These are phyloP conservation scores for Plodia interpunctella DNA, from an alignment of 1,140 invertebrate species.

Conservation along the genomic window DNA sequence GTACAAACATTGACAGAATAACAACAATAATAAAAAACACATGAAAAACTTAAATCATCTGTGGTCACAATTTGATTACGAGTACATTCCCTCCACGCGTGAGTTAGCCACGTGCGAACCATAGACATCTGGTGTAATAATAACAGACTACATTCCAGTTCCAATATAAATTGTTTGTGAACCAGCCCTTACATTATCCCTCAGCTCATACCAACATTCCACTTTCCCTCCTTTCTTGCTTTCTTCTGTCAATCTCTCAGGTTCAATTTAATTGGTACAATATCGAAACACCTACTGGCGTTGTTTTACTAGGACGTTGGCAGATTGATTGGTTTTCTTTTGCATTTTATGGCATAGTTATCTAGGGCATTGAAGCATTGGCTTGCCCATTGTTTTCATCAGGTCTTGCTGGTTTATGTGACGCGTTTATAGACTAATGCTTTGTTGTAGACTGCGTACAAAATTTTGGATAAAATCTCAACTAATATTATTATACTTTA, in stretches of 20 bases:
- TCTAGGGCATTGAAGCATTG: neutral
- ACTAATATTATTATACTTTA: too few species aligned
- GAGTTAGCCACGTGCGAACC: neutral
- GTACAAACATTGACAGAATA: too few species aligned
- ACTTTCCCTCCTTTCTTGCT: conserved; percentile 34
- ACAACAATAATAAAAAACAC: too few species aligned
- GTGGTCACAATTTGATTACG: neutral
- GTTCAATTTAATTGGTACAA: conserved; percentile 38
- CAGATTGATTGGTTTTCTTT: conserved; percentile 4
- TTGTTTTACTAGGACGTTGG: neutral
- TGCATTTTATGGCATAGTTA: neutral
- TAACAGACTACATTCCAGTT: neutral
- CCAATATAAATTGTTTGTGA: neutral
- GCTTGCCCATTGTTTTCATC: conserved; percentile 2
- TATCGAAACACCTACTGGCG: conserved; percentile 22
- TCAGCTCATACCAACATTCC: conserved; percentile 31
- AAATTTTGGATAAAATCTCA: neutral
- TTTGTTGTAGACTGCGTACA: neutral
- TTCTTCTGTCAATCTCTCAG: conserved; percentile 42
- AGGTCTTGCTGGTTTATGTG: neutral
- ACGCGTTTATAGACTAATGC: neutral
- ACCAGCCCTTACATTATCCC: conserved; percentile 17
- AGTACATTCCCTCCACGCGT: too few species aligned
- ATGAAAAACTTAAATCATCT: neutral
- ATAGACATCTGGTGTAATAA: neutral